Evolutionary conservation across 2,113 vertebrate genomes (phyloP).

Genomic region (Platysternon megacephalum): DNA sequence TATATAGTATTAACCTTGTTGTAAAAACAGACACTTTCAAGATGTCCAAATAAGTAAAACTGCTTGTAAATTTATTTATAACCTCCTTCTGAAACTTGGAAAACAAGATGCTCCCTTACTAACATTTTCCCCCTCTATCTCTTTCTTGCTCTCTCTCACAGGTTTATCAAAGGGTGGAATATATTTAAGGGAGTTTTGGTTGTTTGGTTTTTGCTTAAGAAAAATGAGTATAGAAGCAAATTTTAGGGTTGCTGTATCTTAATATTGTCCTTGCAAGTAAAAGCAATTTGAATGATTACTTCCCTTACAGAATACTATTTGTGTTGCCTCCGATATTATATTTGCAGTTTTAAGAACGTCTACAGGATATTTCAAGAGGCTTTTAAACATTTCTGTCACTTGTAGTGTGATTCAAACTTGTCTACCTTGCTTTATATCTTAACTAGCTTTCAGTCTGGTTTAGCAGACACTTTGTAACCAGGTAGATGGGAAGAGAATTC

Average conservation of each 20-base stretch:
- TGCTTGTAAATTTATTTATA: background rate
- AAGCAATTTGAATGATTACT: background rate
- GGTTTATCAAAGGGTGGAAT: background rate
- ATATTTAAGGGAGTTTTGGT: background rate
- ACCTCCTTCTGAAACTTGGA: background rate
- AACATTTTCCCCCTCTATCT: background rate
- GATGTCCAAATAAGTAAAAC: background rate
- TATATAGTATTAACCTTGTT: background rate
- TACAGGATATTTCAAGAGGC: background rate
- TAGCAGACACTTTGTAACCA: slow-evolving; percentile 1
- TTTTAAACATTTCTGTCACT: background rate
- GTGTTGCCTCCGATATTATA: background rate
- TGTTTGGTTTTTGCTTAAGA: background rate
- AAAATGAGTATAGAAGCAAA: background rate
- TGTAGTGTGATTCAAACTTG: background rate
- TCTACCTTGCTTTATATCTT: background rate
- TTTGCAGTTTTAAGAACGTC: background rate
- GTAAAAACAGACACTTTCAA: background rate
- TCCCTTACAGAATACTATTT: background rate
- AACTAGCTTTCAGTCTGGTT: background rate
- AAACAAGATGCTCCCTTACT: background rate
- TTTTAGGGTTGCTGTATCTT: background rate
- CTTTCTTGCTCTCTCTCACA: background rate
- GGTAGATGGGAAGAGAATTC: background rate
- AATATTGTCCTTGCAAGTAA: background rate